Conservation (phyloP, 1,140 invertebrate genomes). For the Hycleus cichorii region DNA sequence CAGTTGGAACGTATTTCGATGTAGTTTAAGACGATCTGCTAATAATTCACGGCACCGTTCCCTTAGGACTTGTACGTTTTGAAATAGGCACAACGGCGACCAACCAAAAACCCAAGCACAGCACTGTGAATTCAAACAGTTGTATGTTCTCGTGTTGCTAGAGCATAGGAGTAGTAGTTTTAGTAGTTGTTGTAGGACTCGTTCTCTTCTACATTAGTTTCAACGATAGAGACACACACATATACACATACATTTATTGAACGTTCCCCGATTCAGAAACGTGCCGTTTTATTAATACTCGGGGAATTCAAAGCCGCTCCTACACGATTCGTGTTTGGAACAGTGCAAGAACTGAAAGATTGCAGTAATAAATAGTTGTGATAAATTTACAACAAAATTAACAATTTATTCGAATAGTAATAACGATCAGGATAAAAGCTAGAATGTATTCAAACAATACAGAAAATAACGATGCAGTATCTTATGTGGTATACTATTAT, state of each 20-base stretch:
- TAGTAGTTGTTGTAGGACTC: too few species aligned
- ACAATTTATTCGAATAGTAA: too few species aligned
- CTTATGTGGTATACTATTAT: too few species aligned
- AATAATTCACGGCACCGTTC: slow-evolving; percentile 17
- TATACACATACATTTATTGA: too few species aligned
- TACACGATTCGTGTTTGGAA: slow-evolving; percentile 1
- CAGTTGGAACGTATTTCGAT: slow-evolving; percentile 7
- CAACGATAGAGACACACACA: too few species aligned
- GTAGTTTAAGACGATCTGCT: slow-evolving; percentile 13
- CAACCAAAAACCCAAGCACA: neutral
- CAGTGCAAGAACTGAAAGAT: slow-evolving; percentile 1
- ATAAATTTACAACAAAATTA: slow-evolving; percentile 3
- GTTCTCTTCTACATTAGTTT: too few species aligned
- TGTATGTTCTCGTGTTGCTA: too few species aligned
- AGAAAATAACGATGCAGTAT: too few species aligned
- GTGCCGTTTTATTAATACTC: slow-evolving; percentile 10
- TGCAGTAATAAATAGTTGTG: slow-evolving; percentile 8
- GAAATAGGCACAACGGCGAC: slow-evolving; percentile 16
- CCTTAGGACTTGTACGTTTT: slow-evolving; percentile 15
- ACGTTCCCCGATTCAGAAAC: slow-evolving; percentile 5
- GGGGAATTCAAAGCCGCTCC: neutral
- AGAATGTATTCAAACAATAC: too few species aligned
- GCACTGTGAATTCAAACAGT: too few species aligned
- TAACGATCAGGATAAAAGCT: too few species aligned
- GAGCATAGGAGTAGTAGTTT: too few species aligned